Evolutionary conservation across 2,797 vertebrate species (phyloP), one percentile per base, ranked within the genome.

Genomic region (Botia almorhae): DNA sequence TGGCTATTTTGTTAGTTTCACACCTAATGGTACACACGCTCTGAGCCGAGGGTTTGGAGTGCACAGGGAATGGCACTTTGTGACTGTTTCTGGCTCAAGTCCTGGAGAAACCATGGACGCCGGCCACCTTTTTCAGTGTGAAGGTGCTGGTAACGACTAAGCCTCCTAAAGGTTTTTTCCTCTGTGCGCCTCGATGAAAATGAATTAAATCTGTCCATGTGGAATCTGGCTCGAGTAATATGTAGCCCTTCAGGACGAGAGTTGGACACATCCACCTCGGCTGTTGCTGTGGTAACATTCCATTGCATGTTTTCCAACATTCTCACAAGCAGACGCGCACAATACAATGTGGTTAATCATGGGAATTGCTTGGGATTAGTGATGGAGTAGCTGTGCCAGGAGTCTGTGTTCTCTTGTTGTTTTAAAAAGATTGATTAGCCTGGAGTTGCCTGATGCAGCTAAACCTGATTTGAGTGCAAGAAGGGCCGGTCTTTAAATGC

Each of bases 151-250:
- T 72, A 83, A 65, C 80, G 70, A 50, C 60, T 33, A 51, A 74
- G 68, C 39, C 69, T 69, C 17, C 50, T 74, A 68, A 83, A 78
- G 70, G 50, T 61, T 65, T 78, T n/a, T 72, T 36, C 33, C 61
- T 79, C 50, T 4, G 10, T 80, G 36, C 46, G 21, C 33, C 6
- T 6, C 13, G 53, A 21, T 70, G 29, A 51, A 68, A 56, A 2
- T 48, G 39, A 74, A 63, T 70, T 51, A 23, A 68, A 60, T 76
- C 61, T 50, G 43, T 63, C 51, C 50, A 50, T 81, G 75, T 74
- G 67, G 60, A 83, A 55, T 81, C 69, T 83, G 74, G 77, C 64
- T 70, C 16, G 17, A 73, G 72, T 63, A 71, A 72, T 79, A 69
- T 2, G 11, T 39, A 56, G 43, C 16, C 43, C 50, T 80, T 50